A percentile compares a stretch with the other conserved stretches of the same genome.
phyloP scores from a whole-genome alignment of 2,797 vertebrate species.

The Lagorchestes hirsutus region DNA sequence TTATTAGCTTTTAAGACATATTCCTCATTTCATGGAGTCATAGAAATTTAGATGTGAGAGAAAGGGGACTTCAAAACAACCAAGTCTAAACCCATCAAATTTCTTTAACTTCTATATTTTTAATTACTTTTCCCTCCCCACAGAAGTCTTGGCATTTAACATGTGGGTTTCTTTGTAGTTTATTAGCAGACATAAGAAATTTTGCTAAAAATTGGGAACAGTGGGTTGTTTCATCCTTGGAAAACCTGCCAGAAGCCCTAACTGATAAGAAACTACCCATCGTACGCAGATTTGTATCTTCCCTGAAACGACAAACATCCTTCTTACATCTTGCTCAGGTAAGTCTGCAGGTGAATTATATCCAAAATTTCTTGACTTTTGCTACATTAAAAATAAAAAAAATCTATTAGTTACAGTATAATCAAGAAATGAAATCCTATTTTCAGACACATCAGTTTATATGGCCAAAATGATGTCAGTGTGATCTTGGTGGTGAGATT shows the following conservation, averaged over 20 bases:
- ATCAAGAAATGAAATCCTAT: conserved; percentile 18
- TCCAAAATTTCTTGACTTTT: not conserved
- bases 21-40: not conserved
- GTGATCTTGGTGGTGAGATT: not conserved
- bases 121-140: not conserved
- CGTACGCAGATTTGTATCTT: conserved; percentile 94
- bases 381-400: not conserved
- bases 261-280: conserved; percentile 95
- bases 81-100: not conserved
- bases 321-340: conserved; percentile 99
- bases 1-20: not conserved
- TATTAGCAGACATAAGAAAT: conserved; percentile 96
- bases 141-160: conserved; percentile 45
- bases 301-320: conserved; percentile 96
- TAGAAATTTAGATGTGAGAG: not conserved
- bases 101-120: conserved; percentile 15
- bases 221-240: conserved; percentile 96
- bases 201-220: conserved; percentile 99
- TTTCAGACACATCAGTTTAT: conserved; percentile 10
- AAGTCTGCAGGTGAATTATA: conserved; percentile 33
- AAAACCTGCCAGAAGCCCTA: conserved; percentile 95
- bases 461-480: conserved; percentile 15
- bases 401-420: not conserved
- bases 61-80: not conserved
- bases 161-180: conserved; percentile 84